Conservation (phyloP, 2,888 invertebrate species). For the Ophioninae sp. region DNA sequence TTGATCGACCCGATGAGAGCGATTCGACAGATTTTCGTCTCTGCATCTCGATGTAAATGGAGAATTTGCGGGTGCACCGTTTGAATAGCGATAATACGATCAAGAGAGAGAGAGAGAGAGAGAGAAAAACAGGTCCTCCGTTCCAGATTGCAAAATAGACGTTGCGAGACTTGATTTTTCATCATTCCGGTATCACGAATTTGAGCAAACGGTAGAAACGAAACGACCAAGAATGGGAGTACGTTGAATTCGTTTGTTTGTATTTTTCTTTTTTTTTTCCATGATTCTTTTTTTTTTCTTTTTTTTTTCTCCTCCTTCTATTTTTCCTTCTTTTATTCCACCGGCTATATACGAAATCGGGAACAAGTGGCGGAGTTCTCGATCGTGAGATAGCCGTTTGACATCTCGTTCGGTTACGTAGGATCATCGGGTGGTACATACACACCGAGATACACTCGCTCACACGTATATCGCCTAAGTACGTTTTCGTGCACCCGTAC, state of each 20-base stretch:
- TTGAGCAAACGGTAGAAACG: conserved; percentile 36
- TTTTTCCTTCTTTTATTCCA: not conserved
- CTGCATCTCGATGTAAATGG: conserved; percentile 12
- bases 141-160: conserved; percentile 15
- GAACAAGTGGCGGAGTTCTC: conserved; percentile 31
- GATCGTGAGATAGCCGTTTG: conserved; percentile 61
- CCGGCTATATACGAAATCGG: conserved; percentile 6
- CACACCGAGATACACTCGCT: not conserved
- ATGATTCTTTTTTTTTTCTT: too few species aligned
- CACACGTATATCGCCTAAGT: conserved; percentile 26
- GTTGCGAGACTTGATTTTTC: conserved; percentile 14
- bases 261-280: not conserved
- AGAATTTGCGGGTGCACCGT: not conserved
- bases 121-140: not conserved
- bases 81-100: not conserved
- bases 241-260: not conserved
- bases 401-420: conserved; percentile 33
- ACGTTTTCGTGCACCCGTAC: conserved; percentile 52
- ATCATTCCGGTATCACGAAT: conserved; percentile 38
- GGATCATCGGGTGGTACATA: conserved; percentile 36
- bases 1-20: not conserved
- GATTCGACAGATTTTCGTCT: conserved; percentile 22
- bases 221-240: conserved; percentile 5
- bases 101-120: not conserved
- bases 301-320: too few species aligned